Conservation (phyloP, 2,113 vertebrate species). For the Enhydra lutris region DNA sequence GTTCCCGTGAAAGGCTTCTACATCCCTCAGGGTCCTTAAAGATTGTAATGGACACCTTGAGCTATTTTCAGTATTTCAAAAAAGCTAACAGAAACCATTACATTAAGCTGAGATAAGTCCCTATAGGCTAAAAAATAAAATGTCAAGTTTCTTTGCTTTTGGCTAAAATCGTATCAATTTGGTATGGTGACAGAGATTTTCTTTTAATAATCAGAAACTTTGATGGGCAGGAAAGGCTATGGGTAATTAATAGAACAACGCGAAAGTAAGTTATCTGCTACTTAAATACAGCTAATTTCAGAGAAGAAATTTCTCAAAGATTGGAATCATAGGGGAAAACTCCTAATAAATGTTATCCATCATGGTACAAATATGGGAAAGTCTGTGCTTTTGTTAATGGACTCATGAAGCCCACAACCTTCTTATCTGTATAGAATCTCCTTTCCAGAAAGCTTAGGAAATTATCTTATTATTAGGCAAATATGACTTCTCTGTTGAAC, state of each 20-base stretch:
- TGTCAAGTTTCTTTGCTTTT: conserved; percentile 52
- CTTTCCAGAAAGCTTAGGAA: background rate
- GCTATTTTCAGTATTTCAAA: conserved; percentile 58
- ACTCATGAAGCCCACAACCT: background rate
- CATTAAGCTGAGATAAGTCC: conserved; percentile 31
- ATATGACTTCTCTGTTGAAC: background rate
- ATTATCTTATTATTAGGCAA: background rate
- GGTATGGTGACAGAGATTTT: background rate
- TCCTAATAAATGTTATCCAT: background rate
- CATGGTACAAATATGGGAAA: background rate
- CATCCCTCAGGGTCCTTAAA: conserved; percentile 12
- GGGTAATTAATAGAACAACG: background rate
- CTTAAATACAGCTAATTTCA: background rate
- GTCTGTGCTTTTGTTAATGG: background rate
- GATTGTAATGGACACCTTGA: conserved; percentile 48
- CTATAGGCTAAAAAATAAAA: conserved; percentile 55
- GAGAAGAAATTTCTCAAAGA: background rate
- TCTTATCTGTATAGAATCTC: background rate
- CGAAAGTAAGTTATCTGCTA: background rate
- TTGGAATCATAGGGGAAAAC: background rate
- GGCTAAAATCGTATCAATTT: conserved; percentile 46
- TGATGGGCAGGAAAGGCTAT: background rate
- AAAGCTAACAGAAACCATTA: conserved; percentile 43
- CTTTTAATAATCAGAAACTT: background rate
- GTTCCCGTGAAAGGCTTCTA: background rate